phyloP scores from a whole-genome alignment of 2,113 vertebrate genomes.

The Esox niger region DNA sequence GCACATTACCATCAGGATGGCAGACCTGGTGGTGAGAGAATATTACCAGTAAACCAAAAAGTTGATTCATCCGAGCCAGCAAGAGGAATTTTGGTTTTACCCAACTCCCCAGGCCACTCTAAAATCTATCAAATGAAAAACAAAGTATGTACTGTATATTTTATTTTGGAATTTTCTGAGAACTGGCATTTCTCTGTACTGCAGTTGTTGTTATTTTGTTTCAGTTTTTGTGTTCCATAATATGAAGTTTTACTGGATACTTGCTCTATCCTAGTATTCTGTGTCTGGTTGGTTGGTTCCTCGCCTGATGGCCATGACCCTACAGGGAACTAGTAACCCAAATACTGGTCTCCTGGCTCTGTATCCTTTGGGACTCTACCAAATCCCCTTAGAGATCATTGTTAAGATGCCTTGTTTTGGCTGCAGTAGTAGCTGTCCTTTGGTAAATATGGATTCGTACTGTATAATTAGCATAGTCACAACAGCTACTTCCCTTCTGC shows the following conservation, averaged over 20 bases:
- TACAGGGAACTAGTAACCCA: not conserved
- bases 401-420: not conserved
- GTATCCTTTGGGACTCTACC: constrained; percentile 22
- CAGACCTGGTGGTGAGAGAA: no score
- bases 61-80: no score
- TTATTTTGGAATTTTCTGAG: no score
- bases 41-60: no score
- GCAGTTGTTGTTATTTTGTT: no score
- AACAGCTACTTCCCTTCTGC: not conserved
- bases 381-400: constrained; percentile 2
- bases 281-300: not conserved
- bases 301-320: not conserved
- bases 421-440: not conserved
- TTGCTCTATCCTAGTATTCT: not conserved
- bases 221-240: not conserved
- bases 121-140: no score
- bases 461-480: not conserved
- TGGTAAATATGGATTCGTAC: not conserved
- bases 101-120: no score
- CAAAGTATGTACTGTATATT: no score
- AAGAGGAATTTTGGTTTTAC: no score
- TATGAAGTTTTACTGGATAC: not conserved
- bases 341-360: not conserved
- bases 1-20: no score
- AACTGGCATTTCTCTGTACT: no score